Evolutionary conservation across 2,888 invertebrate genomes (phyloP), one percentile per base, ranked within the genome.

Genomic region (Nemotelus pantherinus): DNA sequence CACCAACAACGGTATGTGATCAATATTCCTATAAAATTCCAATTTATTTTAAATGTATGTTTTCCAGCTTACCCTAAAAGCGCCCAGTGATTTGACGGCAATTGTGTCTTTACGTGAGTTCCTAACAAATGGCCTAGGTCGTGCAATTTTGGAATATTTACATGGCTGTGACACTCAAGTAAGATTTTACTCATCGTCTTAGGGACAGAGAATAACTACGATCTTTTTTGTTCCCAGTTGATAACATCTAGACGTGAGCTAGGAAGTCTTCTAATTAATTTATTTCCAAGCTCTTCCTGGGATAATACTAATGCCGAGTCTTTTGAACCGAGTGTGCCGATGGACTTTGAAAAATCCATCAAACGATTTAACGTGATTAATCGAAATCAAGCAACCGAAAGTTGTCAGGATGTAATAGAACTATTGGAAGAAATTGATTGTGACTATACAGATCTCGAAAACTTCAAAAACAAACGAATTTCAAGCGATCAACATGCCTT

Each of bases 221-320:
- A 63, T 63, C 63, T 47, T 45, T 76, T 77, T 43, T 48, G 47
- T 63, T 80, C 82, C 3, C 80, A 87, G 88, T 83, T 85, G 60
- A 84, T 87, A 77, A 84, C 85, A 47, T 86, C 86, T 2, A 85
- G 81, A 83, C 83, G 79, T 84, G 85, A 80, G 82, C 85, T 60
- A 83, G 84, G 78, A 83, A 84, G 80, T 60, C 79, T 87, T 60
- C 85, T 87, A 80, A 84, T 86, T 39, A 87, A 86, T 80, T 81
- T 87, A 60, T 87, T 87, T 80, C 87, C 87, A 57, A 85, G 85
- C 77, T 85, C 85, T 79, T 83, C 83, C 45, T 87, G 87, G 87
- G 83, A 84, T 65, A 79, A 82, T 39, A 76, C 79, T 2, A 80
- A 83, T 60, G 79, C 78, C n/a, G 74, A 57, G 39, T 9, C 76